These are phyloP conservation scores for Drosophila mimetica DNA, from an alignment of 2,888 invertebrate species.

Conservation along the genomic window DNA sequence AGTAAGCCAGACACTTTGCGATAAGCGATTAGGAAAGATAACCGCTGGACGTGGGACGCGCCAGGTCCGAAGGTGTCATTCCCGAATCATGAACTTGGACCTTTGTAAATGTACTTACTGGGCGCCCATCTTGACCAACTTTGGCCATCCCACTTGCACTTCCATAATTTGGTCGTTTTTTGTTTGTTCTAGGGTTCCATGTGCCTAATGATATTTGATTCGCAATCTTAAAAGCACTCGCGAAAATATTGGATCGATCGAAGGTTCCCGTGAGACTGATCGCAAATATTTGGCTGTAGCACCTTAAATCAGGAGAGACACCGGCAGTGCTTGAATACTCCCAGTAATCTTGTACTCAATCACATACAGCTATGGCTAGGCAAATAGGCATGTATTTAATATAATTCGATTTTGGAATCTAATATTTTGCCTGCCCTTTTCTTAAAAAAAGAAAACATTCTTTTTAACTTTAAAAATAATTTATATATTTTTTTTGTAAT, in stretches of 20 bases:
- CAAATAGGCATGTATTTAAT: too few species aligned
- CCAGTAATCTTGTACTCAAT: not conserved
- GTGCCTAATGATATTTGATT: not conserved
- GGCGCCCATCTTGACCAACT: slow-evolving; percentile 51
- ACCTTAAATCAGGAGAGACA: slow-evolving; percentile 8
- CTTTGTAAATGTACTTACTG: slow-evolving; percentile 53
- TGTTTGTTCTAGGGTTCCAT: not conserved
- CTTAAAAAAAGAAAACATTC: too few species aligned
- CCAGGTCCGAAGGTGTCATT: slow-evolving; percentile 29
- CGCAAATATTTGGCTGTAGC: slow-evolving; percentile 4
- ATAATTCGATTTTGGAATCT: too few species aligned
- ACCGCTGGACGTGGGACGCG: slow-evolving; percentile 11
- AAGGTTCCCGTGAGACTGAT: slow-evolving; percentile 32
- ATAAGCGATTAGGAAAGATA: slow-evolving; percentile 25
- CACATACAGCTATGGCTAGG: not conserved
- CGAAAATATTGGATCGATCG: not conserved
- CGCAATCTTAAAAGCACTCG: not conserved
- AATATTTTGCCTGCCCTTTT: too few species aligned
- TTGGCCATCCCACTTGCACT: slow-evolving; percentile 54
- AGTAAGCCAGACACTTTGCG: not conserved
- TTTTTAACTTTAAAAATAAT: not conserved
- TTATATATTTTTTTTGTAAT: not conserved
- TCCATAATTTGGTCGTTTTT: slow-evolving; percentile 44
- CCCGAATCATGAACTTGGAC: not conserved
- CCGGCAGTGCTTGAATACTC: not conserved